A percentile compares a stretch with the other conserved stretches of the same genome.
phyloP scores from a whole-genome alignment of 2,797 vertebrate species.

The Karalla daura region DNA sequence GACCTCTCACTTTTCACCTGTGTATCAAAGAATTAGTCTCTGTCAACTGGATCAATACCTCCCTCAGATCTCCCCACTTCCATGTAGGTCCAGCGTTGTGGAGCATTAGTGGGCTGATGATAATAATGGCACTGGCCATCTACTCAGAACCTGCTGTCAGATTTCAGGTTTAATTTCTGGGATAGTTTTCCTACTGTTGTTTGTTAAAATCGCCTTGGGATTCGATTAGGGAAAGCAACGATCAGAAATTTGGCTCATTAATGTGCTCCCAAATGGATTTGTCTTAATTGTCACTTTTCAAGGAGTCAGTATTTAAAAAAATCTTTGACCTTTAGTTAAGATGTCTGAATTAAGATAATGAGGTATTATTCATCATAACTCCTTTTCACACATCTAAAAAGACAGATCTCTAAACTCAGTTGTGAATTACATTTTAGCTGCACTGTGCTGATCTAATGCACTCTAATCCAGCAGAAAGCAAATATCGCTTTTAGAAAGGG shows the following conservation, averaged over 20 bases:
- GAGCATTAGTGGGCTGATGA: conserved; percentile 36
- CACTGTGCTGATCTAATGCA: too few species aligned
- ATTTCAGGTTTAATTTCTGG: conserved; percentile 5
- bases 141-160: conserved; percentile 12
- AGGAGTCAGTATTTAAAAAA: too few species aligned
- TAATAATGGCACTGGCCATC: conserved; percentile 46
- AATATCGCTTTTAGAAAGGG: too few species aligned
- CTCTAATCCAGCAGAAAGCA: too few species aligned
- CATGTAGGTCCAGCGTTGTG: conserved; percentile 5
- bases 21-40: conserved; percentile 58
- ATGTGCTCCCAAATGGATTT: not conserved
- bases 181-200: not conserved
- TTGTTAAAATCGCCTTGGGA: conserved; percentile 19
- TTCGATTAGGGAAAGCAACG: conserved; percentile 20
- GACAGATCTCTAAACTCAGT: too few species aligned
- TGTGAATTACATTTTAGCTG: too few species aligned
- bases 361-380: too few species aligned
- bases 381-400: too few species aligned
- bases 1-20: conserved; percentile 53
- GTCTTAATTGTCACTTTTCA: too few species aligned
- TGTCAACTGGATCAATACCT: conserved; percentile 57
- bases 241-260: not conserved
- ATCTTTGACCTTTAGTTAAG: not conserved
- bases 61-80: conserved; percentile 10
- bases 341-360: not conserved